Percentiles rank a stretch among this genome's conserved stretches.
Conservation (phyloP, 2,888 invertebrate species). For the Ecliptopera silaceata region DNA sequence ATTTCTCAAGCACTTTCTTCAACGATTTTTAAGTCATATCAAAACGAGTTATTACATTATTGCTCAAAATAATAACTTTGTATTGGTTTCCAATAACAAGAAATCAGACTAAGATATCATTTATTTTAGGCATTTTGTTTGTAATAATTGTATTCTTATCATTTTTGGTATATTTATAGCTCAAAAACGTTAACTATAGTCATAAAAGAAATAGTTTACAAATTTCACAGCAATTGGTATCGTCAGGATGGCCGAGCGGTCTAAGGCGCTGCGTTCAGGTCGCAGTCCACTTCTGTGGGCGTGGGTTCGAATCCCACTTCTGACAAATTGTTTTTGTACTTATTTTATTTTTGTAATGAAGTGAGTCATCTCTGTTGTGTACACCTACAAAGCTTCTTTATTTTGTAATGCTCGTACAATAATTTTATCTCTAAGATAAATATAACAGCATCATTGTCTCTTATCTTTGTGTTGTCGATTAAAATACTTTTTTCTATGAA, state of each 20-base stretch:
- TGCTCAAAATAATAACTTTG: too few relatives aligned
- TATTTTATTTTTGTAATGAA: not conserved
- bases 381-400: not conserved
- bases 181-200: not conserved
- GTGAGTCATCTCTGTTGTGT: too few relatives aligned
- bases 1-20: slow-evolving; percentile 3
- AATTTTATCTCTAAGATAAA: not conserved
- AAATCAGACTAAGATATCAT: too few relatives aligned
- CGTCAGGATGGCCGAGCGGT: slow-evolving; percentile 61
- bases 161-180: not conserved
- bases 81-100: too few relatives aligned
- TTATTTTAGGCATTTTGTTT: too few relatives aligned
- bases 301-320: slow-evolving; percentile 62
- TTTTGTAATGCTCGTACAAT: not conserved
- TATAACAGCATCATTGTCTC: slow-evolving; percentile 8
- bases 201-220: not conserved
- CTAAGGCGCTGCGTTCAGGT: slow-evolving; percentile 61
- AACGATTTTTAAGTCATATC: not conserved
- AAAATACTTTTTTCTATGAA: slow-evolving; percentile 4
- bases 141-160: too few relatives aligned
- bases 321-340: slow-evolving; percentile 43
- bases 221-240: fast-evolving
- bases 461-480: slow-evolving; percentile 14
- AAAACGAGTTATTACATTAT: too few relatives aligned
- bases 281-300: slow-evolving; percentile 62